Conservation (phyloP, 2,797 vertebrate species). For the Varecia variegata region DNA sequence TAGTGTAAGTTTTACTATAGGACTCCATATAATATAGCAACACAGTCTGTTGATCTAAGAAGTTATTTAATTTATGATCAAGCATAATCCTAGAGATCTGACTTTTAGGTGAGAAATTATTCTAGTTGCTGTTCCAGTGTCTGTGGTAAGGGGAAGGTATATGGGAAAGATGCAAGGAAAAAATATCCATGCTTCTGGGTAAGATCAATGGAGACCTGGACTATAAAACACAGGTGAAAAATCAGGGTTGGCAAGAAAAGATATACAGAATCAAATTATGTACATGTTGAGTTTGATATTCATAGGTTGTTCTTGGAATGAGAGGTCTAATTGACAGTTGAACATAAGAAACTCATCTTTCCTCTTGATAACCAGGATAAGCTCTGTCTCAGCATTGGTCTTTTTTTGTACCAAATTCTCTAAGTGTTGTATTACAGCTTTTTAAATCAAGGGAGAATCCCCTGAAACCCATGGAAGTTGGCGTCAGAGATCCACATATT, state of each 20-base stretch:
- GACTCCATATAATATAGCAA: not conserved
- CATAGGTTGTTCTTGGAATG: not conserved
- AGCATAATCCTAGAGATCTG: not conserved
- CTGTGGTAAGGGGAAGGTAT: not conserved
- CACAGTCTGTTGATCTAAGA: not conserved
- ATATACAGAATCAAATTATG: not conserved
- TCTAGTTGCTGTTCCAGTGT: not conserved
- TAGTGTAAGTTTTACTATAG: not conserved
- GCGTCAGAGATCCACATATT: not conserved
- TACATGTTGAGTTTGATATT: not conserved
- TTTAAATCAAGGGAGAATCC: not conserved
- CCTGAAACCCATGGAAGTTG: not conserved
- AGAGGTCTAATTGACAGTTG: not conserved
- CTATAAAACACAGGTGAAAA: not conserved
- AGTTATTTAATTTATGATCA: not conserved
- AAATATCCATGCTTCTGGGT: not conserved
- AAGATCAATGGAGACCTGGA: not conserved
- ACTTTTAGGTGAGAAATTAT: not conserved
- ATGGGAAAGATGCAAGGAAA: not conserved
- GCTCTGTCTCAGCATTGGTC: not conserved
- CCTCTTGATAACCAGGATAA: not conserved
- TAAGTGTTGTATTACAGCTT: not conserved
- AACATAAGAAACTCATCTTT: not conserved
- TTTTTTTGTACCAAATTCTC: not conserved
- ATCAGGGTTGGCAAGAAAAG: not conserved